A percentile compares a stretch with the other conserved stretches of the same genome.
Evolutionary conservation across 2,797 vertebrate species (phyloP).

Genomic region (Cirrhinus molitorella): DNA sequence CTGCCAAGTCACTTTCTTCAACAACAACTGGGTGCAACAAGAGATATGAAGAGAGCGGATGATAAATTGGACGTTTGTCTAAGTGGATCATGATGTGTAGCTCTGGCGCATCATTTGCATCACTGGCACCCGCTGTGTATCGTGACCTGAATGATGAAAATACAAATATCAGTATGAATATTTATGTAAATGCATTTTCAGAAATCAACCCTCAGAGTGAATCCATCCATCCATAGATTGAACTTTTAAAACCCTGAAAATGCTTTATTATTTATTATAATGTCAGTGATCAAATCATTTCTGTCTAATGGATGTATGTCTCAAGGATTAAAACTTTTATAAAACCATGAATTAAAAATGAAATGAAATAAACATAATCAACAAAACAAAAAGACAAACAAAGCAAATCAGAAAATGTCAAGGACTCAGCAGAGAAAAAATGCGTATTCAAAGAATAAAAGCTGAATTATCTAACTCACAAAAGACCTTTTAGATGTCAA

Average conservation of each 20-base stretch:
- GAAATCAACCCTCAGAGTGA: not conserved
- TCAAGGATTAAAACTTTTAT: not conserved
- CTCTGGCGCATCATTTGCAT: not conserved
- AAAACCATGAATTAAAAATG: not conserved
- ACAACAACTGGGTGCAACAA: conserved; percentile 5
- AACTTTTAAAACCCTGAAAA: not conserved
- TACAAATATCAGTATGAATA: not conserved
- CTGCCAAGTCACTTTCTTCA: conserved; percentile 10
- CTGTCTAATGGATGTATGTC: not conserved
- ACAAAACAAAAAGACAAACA: not conserved
- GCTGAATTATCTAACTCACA: not conserved
- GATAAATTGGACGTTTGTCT: conserved; percentile 13
- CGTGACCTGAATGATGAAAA: not conserved
- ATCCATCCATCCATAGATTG: not conserved
- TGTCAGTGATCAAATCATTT: not conserved
- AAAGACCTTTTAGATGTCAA: not conserved
- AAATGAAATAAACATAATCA: not conserved
- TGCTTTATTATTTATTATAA: not conserved
- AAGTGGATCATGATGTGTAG: not conserved
- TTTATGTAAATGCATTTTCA: not conserved
- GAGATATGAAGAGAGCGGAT: not conserved
- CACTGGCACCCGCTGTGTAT: not conserved
- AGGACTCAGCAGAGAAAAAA: not conserved
- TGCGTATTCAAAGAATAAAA: not conserved
- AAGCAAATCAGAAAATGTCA: not conserved